Evolutionary conservation across 2,888 invertebrate species (phyloP).

Genomic region (Cotesia congregata): DNA sequence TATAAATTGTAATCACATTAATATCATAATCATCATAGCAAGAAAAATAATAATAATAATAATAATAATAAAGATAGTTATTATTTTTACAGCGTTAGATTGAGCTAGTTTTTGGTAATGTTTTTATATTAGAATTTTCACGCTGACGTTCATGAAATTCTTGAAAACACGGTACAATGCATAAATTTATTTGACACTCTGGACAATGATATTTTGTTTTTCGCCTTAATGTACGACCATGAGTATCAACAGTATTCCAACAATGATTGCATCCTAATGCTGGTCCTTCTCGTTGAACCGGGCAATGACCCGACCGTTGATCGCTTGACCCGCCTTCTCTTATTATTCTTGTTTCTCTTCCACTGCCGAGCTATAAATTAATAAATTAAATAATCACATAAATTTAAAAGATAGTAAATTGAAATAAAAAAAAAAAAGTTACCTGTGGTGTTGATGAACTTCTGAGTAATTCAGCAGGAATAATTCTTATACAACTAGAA

Average conservation of each 20-base stretch:
- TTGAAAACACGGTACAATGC: constrained; percentile 92
- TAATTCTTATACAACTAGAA: constrained; percentile 68
- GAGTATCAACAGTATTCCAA: constrained; percentile 90
- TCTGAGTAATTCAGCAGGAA: constrained; percentile 75
- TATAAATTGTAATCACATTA: background rate
- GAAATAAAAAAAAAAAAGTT: constrained; percentile 34
- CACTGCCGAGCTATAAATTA: constrained; percentile 13
- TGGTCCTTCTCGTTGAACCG: constrained; percentile 85
- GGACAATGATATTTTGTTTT: constrained; percentile 94
- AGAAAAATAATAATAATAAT: background rate
- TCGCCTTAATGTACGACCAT: constrained; percentile 84
- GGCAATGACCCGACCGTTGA: constrained; percentile 84
- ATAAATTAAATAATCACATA: background rate
- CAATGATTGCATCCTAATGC: constrained; percentile 91
- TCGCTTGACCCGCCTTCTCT: constrained; percentile 51
- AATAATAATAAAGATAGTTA: background rate
- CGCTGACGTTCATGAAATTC: constrained; percentile 81
- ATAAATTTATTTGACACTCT: constrained; percentile 89
- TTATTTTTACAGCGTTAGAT: constrained; percentile 52
- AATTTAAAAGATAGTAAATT: background rate
- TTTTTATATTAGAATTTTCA: constrained; percentile 55
- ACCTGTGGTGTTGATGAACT: constrained; percentile 78
- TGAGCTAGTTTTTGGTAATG: constrained; percentile 63
- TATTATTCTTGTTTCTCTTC: constrained; percentile 9
- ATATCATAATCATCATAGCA: background rate